Base-by-base conservation (phyloP, 2,113 vertebrate genomes). In the Malaclemys terrapin region DNA sequence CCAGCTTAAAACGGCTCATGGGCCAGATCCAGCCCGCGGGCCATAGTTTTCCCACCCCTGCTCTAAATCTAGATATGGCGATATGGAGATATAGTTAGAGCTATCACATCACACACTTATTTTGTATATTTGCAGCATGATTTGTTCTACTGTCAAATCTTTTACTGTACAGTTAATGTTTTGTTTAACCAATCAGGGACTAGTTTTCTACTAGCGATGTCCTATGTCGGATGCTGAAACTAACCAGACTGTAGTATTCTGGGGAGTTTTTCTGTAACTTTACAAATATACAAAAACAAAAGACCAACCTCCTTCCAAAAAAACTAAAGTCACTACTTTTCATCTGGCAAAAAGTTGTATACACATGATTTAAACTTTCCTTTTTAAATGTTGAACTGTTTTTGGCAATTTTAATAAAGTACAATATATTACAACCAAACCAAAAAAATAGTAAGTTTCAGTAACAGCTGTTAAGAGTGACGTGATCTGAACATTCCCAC, bases 371-470 rank as follows among this genome's bases (percentile, higher is more conserved):
- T 96, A 98, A 98, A 95, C 96, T 98, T 95, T 94, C 95, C 94
- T 97, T 98, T 95, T 97, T 87, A 98, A 57, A 97, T 98, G 98
- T 97, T 97, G 98, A 95, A 96, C 95, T 97, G 95, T 98, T 97
- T 98, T 98, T 98, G 98, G 98, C 98, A 99, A 98, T 99, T 98
- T 99, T 98, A 98, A 98, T 98, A 99, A 99, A 99, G 98, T 98
- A 98, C 98, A 98, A 98, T 99, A 98, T 98, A 98, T 98, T 98
- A 97, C 97, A 98, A 98, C 98, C 98, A 97, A 98, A 98, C 97
- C 96, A 98, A 98, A 98, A 98, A 98, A 98, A 98, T 98, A 98
- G 98, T 96, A 94, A 76, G 96, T 98, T 96, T 97, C 93, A 97
- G 95, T 97, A 97, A 97, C 97, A 94, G 98, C 96, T 96, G 96